A percentile compares a stretch with the other conserved stretches of the same genome.
These are phyloP conservation scores for Melopsittacus undulatus DNA, from an alignment of 2,797 vertebrate genomes.

Conservation along the genomic window DNA sequence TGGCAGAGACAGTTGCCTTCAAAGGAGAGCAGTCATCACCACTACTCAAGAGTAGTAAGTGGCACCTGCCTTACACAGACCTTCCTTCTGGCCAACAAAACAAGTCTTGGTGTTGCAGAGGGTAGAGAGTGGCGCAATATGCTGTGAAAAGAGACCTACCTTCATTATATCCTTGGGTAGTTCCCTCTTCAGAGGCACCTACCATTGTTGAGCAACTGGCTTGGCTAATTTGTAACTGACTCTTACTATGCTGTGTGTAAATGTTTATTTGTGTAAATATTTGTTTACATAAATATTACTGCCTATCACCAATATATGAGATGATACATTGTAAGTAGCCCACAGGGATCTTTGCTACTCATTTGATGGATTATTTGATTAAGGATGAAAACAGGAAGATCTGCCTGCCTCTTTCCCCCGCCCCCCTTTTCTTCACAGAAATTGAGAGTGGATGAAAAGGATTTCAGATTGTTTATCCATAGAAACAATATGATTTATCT, in stretches of 20 bases:
- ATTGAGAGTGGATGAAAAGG: neutral
- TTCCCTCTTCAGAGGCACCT: neutral
- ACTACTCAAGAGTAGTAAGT: neutral
- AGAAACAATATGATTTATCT: conserved; percentile 29
- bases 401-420: neutral
- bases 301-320: neutral
- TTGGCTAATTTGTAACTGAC: neutral
- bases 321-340: neutral
- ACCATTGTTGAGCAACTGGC: neutral
- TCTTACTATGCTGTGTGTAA: neutral
- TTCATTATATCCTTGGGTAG: neutral
- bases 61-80: neutral
- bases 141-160: neutral
- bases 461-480: conserved; percentile 11
- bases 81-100: neutral
- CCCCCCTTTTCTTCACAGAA: neutral
- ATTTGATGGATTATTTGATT: neutral
- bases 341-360: neutral
- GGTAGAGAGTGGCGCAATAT: neutral
- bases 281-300: neutral
- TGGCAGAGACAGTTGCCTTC: neutral
- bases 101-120: neutral
- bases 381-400: neutral
- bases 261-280: neutral
- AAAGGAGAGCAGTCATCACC: neutral